Percentiles rank a stretch among this genome's conserved stretches.
Conservation (phyloP, 1,140 invertebrate genomes). For the Bombus soroeensis region DNA sequence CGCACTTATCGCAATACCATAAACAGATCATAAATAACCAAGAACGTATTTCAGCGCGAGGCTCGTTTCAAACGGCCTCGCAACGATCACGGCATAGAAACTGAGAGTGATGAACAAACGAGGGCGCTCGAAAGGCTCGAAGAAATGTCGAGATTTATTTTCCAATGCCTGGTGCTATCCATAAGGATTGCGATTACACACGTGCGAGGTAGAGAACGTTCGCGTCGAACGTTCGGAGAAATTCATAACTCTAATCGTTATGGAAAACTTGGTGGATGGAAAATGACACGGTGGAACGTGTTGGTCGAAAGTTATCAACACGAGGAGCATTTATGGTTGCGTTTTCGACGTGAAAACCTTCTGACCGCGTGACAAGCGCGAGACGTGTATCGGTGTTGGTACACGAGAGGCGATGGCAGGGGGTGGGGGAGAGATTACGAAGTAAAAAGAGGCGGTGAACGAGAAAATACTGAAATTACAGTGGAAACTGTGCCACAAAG, state of each 20-base stretch:
- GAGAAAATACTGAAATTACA: constrained; percentile 5
- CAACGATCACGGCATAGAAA: constrained; percentile 26
- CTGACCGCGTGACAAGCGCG: not conserved
- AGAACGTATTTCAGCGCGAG: constrained; percentile 14
- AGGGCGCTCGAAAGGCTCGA: constrained; percentile 6
- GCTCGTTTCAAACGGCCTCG: not conserved
- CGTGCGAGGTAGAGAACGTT: not conserved
- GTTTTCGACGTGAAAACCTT: not conserved
- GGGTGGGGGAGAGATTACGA: not conserved
- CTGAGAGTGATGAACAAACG: constrained; percentile 32
- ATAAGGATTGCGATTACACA: not conserved
- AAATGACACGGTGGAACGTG: not conserved
- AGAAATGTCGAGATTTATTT: constrained; percentile 29
- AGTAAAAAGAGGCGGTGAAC: not conserved
- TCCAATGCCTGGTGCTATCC: not conserved
- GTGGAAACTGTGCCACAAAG: not conserved
- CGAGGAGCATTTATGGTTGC: not conserved
- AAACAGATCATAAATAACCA: constrained; percentile 47
- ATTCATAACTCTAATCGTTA: not conserved
- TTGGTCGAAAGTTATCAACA: not conserved
- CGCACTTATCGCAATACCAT: constrained; percentile 34
- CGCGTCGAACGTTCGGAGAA: no score
- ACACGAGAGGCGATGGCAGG: not conserved
- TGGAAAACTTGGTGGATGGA: not conserved
- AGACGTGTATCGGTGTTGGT: not conserved